These are phyloP conservation scores for Pedetes capensis DNA, from an alignment of 2,113 vertebrate species.

Conservation along the genomic window DNA sequence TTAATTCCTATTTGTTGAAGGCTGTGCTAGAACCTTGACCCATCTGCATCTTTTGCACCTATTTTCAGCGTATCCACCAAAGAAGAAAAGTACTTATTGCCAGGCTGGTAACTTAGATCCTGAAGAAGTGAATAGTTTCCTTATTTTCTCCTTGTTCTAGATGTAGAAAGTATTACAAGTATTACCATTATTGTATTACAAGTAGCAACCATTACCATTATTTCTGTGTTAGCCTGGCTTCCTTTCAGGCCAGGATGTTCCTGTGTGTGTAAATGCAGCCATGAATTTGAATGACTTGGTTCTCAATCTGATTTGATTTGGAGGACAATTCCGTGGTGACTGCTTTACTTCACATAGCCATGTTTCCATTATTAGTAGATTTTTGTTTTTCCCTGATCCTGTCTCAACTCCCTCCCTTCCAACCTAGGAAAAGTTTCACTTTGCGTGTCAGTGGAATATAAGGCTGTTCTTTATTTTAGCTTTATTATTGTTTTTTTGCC, in stretches of 20 bases:
- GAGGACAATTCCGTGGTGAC: neutral
- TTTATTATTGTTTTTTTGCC: slow-evolving; percentile 67
- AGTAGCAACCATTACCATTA: neutral
- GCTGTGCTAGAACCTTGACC: neutral
- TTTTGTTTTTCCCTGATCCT: neutral
- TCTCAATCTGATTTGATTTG: neutral
- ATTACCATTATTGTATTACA: neutral
- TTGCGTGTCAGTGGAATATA: neutral
- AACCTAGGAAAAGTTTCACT: neutral
- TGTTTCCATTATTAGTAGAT: neutral
- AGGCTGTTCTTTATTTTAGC: slow-evolving; percentile 48
- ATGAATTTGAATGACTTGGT: neutral
- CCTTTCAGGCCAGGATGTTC: neutral
- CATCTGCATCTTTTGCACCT: neutral
- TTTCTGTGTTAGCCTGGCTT: neutral
- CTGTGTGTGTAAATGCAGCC: neutral
- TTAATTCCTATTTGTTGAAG: neutral
- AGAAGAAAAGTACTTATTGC: neutral
- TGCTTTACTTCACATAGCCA: neutral
- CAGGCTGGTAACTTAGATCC: neutral
- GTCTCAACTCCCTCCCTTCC: neutral
- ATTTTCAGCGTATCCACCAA: neutral
- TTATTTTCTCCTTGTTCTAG: slow-evolving; percentile 28
- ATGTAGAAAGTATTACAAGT: neutral
- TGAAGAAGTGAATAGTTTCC: neutral